A percentile compares a stretch with the other conserved stretches of the same genome.
These are phyloP conservation scores for Galemys pyrenaicus DNA, from an alignment of 2,113 vertebrate species.

Conservation along the genomic window DNA sequence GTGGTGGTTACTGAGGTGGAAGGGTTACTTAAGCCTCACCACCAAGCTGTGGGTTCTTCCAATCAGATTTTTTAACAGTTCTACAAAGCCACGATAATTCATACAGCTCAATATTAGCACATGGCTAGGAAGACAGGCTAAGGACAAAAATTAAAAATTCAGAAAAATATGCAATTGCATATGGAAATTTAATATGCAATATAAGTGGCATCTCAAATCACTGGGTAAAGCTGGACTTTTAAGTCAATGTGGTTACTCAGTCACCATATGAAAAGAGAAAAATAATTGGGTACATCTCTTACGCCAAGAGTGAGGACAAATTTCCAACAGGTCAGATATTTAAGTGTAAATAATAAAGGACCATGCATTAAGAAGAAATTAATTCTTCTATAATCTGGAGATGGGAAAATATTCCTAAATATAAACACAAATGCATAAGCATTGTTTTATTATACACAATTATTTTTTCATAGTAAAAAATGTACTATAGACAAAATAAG, in stretches of 20 bases:
- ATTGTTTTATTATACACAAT: background rate
- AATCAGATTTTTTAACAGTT: background rate
- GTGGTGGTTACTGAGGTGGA: no score
- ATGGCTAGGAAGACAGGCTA: background rate
- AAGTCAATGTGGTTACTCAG: constrained; percentile 42
- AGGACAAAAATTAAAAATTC: background rate
- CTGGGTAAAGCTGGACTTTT: constrained; percentile 30
- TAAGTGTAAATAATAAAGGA: constrained; percentile 38
- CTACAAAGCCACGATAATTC: background rate
- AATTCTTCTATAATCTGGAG: background rate
- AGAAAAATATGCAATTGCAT: constrained; percentile 31
- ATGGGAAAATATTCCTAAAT: constrained; percentile 20
- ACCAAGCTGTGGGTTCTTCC: no score
- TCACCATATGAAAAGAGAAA: constrained; percentile 54
- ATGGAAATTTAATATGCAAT: constrained; percentile 14
- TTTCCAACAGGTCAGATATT: constrained; percentile 53
- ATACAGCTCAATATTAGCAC: constrained; percentile 3
- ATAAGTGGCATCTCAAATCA: background rate
- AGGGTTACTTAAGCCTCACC: no score
- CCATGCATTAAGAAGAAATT: background rate
- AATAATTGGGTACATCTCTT: constrained; percentile 38
- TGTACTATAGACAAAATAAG: background rate
- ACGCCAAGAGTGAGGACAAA: constrained; percentile 11
- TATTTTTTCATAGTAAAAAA: background rate
- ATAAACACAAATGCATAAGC: constrained; percentile 32